Percentiles rank a stretch among this genome's conserved stretches.
These are phyloP conservation scores for Melanerpes formicivorus DNA, from an alignment of 2,113 vertebrate genomes.

Conservation along the genomic window DNA sequence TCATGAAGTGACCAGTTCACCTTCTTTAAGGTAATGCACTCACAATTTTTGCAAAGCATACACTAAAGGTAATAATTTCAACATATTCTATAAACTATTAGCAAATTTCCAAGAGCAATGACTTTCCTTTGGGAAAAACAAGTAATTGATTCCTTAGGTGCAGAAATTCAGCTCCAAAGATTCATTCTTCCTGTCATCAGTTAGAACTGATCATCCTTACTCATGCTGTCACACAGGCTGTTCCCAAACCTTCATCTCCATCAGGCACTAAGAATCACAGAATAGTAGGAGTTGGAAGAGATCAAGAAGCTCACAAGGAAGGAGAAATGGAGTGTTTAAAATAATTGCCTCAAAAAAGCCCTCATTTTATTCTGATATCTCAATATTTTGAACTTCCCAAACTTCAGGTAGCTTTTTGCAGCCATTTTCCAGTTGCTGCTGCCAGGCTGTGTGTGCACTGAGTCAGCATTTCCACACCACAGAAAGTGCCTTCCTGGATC, in stretches of 20 bases:
- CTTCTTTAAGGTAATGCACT: neutral
- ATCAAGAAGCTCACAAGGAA: neutral
- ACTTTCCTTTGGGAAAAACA: neutral
- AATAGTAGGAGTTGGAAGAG: too few relatives aligned
- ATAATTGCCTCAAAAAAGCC: too few relatives aligned
- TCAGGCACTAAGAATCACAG: neutral
- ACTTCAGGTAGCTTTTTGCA: neutral
- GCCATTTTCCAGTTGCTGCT: neutral
- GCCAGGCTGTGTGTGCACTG: neutral
- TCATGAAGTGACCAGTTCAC: neutral
- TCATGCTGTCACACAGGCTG: neutral
- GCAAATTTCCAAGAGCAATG: neutral
- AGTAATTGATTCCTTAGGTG: neutral
- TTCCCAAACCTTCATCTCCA: neutral
- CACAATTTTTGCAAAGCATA: neutral
- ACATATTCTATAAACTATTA: neutral
- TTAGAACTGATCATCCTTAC: neutral
- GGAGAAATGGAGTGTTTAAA: neutral
- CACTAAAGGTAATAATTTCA: neutral
- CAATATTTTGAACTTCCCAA: neutral
- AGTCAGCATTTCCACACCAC: neutral
- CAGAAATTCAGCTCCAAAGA: neutral
- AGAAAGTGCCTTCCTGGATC: neutral
- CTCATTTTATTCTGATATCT: neutral
- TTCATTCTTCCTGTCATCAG: neutral